Evolutionary conservation across 2,888 invertebrate species (phyloP).

Genomic region (Molorchus minor): DNA sequence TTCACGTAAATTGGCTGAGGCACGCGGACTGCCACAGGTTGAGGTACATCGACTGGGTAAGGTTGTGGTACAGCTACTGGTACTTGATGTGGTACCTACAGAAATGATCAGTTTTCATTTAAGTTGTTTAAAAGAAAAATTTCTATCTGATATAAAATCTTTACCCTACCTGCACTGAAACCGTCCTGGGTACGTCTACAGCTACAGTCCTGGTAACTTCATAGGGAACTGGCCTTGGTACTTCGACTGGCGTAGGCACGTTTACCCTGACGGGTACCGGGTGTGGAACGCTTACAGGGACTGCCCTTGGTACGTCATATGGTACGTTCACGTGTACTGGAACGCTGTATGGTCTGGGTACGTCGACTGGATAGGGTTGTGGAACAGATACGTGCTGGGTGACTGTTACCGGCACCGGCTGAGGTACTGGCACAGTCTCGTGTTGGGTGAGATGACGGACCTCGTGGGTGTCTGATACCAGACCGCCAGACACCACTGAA

Average conservation of each 20-base stretch:
- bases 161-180: conserved; percentile 43
- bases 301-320: conserved; percentile 50
- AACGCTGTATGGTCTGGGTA: conserved; percentile 43
- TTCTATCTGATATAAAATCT: too few relatives aligned
- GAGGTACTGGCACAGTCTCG: conserved; percentile 45
- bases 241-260: conserved; percentile 48
- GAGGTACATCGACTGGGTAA: conserved; percentile 46
- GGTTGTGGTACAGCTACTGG: conserved; percentile 47
- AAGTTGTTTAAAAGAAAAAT: too few relatives aligned
- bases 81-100: conserved; percentile 44
- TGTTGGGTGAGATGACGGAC: conserved; percentile 36
- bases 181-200: conserved; percentile 49
- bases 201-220: conserved; percentile 44
- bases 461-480: conserved; percentile 36
- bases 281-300: conserved; percentile 47
- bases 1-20: conserved; percentile 32
- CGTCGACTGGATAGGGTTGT: conserved; percentile 48
- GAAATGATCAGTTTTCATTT: too few relatives aligned
- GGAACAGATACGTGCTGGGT: conserved; percentile 48
- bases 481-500: conserved; percentile 4
- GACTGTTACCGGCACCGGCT: conserved; percentile 40
- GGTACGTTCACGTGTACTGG: conserved; percentile 47
- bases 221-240: conserved; percentile 54
- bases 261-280: conserved; percentile 46
- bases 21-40: conserved; percentile 47